Conservation (phyloP, 2,113 vertebrate species). For the Seriola quinqueradiata region DNA sequence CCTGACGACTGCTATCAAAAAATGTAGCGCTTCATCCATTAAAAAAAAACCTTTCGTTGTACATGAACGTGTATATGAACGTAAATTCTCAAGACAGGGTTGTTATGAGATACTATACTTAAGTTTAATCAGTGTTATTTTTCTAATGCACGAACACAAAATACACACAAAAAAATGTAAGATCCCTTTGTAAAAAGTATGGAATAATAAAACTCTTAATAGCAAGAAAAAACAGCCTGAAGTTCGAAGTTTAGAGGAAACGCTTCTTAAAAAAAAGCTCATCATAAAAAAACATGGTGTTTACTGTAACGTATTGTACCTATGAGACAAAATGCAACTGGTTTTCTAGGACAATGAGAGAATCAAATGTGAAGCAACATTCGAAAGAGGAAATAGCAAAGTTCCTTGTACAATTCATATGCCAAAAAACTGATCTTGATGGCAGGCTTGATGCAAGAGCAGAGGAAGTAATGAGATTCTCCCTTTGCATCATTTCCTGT, state of each 20-base stretch:
- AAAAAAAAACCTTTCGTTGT: background rate
- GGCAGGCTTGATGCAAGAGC: background rate
- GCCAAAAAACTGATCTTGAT: background rate
- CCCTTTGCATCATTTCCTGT: constrained; percentile 70
- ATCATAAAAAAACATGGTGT: background rate
- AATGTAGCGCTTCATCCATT: background rate
- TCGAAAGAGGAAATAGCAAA: constrained; percentile 29
- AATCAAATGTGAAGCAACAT: constrained; percentile 5
- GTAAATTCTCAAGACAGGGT: too few relatives aligned
- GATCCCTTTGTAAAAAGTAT: too few relatives aligned
- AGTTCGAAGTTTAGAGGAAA: background rate
- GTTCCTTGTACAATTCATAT: background rate
- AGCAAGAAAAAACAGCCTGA: background rate
- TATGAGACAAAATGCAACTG: background rate
- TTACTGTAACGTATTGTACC: background rate
- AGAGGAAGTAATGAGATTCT: constrained; percentile 50
- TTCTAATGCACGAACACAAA: too few relatives aligned
- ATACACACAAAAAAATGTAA: too few relatives aligned
- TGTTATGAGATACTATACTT: too few relatives aligned
- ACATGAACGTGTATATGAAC: too few relatives aligned
- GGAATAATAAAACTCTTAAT: background rate
- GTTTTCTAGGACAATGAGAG: background rate
- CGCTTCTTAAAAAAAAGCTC: too few relatives aligned
- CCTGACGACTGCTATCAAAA: background rate
- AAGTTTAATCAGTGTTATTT: too few relatives aligned